Conservation (phyloP, 2,113 vertebrate genomes). For the Oncorhynchus tshawytscha region DNA sequence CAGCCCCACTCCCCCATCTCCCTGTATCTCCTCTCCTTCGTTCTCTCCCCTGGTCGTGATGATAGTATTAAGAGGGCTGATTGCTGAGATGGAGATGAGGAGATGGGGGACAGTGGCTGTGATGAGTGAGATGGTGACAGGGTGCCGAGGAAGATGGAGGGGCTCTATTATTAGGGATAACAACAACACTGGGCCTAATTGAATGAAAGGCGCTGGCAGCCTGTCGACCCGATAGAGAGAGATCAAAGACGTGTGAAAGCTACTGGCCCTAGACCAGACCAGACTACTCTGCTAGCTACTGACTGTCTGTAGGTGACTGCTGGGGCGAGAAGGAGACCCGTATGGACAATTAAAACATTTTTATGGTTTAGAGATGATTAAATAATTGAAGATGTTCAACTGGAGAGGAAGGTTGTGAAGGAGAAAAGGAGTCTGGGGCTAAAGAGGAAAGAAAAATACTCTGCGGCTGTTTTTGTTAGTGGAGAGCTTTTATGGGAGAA, state of each 20-base stretch:
- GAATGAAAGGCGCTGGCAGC: slow-evolving; percentile 65
- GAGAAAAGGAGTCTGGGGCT: background rate
- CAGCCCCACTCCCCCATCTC: slow-evolving; percentile 15
- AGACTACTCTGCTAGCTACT: too few relatives aligned
- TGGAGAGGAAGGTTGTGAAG: slow-evolving; percentile 15
- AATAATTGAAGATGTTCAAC: slow-evolving; percentile 57
- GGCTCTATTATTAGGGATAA: slow-evolving; percentile 64
- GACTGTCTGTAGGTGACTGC: background rate
- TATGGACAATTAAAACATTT: slow-evolving; percentile 61
- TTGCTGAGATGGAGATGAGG: slow-evolving; percentile 60
- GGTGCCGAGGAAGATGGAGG: slow-evolving; percentile 32
- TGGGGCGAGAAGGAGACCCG: background rate
- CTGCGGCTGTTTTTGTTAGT: background rate
- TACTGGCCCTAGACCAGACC: too few relatives aligned
- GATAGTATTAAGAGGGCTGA: slow-evolving; percentile 62
- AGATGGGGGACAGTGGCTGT: slow-evolving; percentile 49
- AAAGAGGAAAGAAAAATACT: background rate
- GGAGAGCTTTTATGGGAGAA: background rate
- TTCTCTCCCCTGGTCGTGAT: slow-evolving; percentile 32
- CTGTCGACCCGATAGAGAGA: background rate
- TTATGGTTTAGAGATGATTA: slow-evolving; percentile 57
- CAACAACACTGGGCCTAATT: slow-evolving; percentile 64
- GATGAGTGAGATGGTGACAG: slow-evolving; percentile 59
- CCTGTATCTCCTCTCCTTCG: background rate
- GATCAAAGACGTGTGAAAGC: background rate